Evolutionary conservation across 2,888 invertebrate genomes (phyloP), one percentile per base, ranked within the genome.

Genomic region (Spilosoma lubricipeda): DNA sequence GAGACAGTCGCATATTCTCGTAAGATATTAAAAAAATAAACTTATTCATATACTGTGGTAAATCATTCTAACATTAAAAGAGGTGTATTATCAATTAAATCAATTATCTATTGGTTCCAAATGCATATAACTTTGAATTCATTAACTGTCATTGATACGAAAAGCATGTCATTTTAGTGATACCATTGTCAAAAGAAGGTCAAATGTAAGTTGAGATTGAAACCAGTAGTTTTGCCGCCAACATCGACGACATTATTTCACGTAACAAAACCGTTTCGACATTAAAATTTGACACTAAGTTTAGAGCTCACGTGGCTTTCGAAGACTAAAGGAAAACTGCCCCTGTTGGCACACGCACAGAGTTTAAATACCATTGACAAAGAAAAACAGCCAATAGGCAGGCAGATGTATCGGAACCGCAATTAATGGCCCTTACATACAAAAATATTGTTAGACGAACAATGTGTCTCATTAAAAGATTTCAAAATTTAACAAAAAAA

Each of bases 221-320:
- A 91, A 93, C 88, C 78, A 80, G 89, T 92, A 88, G 87, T 84
- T 85, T 59, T 85, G 86, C 86, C 81, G 87, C 85, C 86, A 87
- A 85, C 86, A 87, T 88, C 87, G 88, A 87, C 88, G 87, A 88
- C 85, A 90, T 30, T 63, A 63, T 88, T 90, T 90, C 90, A 92
- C 89, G 90, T 91, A 92, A 91, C 91, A 88, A 86, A 90, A 91
- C 90, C 90, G 89, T 93, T 92, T 87, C 87, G 85, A 90, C 92
- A 93, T 91, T 90, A 93, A 93, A 94, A 95, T 94, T 94, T 91
- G 94, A 94, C 90, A 91, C 94, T 93, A 86, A 79, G 85, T 84
- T 84, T 85, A 85, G 84, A 87, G 82, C 85, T 88, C 85, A 90
- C 87, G 88, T 90, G 89, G 89, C 87, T 71, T 74, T 73, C 59